A percentile compares a stretch with the other conserved stretches of the same genome.
phyloP scores from a whole-genome alignment of 1,140 invertebrate species.

The Trichoplusia ni region DNA sequence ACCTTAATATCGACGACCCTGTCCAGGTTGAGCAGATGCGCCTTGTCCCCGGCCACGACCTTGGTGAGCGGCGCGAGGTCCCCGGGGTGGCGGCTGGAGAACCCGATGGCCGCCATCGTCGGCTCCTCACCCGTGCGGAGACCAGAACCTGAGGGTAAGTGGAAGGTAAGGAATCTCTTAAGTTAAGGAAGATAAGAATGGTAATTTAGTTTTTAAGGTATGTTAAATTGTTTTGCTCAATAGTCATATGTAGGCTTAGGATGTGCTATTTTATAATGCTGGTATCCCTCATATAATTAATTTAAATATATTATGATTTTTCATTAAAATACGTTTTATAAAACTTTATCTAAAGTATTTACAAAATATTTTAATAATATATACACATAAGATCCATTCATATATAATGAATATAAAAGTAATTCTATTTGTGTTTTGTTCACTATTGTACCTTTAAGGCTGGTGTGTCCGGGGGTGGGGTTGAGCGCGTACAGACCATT shows the following conservation, averaged over 20 bases:
- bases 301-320: no score
- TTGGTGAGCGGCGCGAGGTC: constrained; percentile 64
- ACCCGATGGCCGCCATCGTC: constrained; percentile 68
- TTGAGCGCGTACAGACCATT: constrained; percentile 97
- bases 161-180: background rate
- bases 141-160: constrained; percentile 49
- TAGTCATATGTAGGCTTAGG: no score
- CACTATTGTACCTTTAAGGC: constrained; percentile 66
- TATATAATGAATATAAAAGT: background rate
- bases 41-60: constrained; percentile 46
- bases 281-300: no score
- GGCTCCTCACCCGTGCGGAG: constrained; percentile 54
- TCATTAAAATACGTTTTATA: no score
- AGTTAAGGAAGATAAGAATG: no score
- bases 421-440: background rate
- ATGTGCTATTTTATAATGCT: no score
- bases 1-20: constrained; percentile 50
- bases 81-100: constrained; percentile 53
- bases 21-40: constrained; percentile 41
- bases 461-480: constrained; percentile 86
- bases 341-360: no score
- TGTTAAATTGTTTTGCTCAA: no score
- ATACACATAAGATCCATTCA: background rate
- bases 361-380: no score
- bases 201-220: no score